Conservation (phyloP, 2,113 vertebrate species). For the Tamias sibiricus region DNA sequence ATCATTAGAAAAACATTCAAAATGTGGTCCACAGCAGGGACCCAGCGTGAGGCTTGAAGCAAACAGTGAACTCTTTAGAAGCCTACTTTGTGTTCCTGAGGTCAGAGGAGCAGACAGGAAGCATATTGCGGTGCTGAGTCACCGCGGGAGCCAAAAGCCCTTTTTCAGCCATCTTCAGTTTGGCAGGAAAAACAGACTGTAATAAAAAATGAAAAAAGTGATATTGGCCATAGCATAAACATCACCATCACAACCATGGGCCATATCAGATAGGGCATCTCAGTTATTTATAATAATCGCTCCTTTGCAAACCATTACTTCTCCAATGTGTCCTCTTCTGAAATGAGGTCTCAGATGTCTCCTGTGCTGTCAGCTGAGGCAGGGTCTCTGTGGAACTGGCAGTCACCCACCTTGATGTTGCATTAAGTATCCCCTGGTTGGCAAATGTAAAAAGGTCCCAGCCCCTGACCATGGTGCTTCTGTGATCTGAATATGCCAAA, state of each 20-base stretch:
- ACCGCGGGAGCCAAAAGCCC: constrained; percentile 45
- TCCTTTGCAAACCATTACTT: background rate
- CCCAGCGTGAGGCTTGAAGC: constrained; percentile 64
- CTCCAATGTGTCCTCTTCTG: background rate
- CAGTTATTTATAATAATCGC: background rate
- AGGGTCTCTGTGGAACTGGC: background rate
- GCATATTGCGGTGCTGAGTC: constrained; percentile 39
- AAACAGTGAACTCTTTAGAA: constrained; percentile 80
- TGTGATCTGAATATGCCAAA: constrained; percentile 25
- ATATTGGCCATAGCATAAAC: constrained; percentile 15
- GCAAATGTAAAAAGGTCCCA: background rate
- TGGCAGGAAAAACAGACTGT: background rate
- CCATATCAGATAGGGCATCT: background rate
- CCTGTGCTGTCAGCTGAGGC: background rate
- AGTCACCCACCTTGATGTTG: background rate
- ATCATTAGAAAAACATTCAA: constrained; percentile 72
- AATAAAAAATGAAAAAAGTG: constrained; percentile 14
- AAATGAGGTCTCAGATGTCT: background rate
- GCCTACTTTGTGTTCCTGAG: constrained; percentile 70
- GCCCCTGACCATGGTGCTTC: background rate
- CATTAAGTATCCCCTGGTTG: background rate
- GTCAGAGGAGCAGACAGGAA: constrained; percentile 76
- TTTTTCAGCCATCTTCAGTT: fast-evolving
- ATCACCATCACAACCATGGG: background rate
- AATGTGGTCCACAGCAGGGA: constrained; percentile 75